Evolutionary conservation across 2,888 invertebrate species (phyloP), one percentile per base, ranked within the genome.

Genomic region (Polietes domitor): DNA sequence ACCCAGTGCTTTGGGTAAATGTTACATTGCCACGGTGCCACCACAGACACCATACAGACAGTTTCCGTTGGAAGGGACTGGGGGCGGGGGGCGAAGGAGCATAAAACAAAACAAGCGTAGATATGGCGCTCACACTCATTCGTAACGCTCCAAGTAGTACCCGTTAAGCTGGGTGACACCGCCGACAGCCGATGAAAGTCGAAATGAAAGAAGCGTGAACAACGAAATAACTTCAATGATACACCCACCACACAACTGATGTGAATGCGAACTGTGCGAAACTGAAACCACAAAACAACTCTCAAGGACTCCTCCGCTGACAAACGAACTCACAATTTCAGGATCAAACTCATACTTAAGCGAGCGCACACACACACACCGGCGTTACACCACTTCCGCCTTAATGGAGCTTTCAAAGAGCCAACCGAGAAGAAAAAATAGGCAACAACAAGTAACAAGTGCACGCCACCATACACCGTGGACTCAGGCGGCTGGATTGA

Each of bases 261-360:
- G n/a, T n/a, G n/a, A n/a, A 32, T 47, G 43, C 17, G 53, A 53
- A 53, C 63, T 50, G 63, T 24, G 63, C 78, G 82, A 80, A 84
- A 83, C 77, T 79, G 71, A 82, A 85, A 85, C 80, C 70, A 72
- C 80, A 82, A 68, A 85, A 85, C 80, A 88, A 79, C 82, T 87
- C 88, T 88, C 88, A 87, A 86, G 86, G 85, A 89, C 85, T 85
- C 77, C 82, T n/a, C 50, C 21, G 65, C 21, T 85, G 85, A 86
- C 87, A 88, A 87, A 87, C 85, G 82, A 80, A 84, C 73, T 85
- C 63, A 84, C 75, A 89, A 89, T 88, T 89, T 89, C 89, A 88
- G 88, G 87, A 87, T 88, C 89, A 89, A 86, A 84, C 83, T 85
- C 82, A 47, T 63, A 72, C 65, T 71, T 77, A 53, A 72, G 71